These are phyloP conservation scores for Bombus cullumanus DNA, from an alignment of 1,140 invertebrate genomes.

Conservation along the genomic window DNA sequence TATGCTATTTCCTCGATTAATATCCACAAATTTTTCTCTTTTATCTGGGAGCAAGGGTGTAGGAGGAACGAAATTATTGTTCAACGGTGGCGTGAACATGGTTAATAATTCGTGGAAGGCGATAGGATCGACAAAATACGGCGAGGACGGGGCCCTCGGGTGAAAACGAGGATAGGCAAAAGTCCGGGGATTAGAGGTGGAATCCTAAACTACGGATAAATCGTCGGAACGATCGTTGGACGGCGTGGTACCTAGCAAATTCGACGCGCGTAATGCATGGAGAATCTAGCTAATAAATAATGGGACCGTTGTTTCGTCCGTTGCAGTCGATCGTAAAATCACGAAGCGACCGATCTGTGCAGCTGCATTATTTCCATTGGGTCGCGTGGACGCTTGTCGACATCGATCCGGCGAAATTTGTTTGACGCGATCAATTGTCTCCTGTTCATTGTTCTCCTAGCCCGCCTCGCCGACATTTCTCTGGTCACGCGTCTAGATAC, in stretches of 20 bases:
- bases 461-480: background rate
- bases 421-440: conserved; percentile 40
- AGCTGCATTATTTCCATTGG: conserved; percentile 68
- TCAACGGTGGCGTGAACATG: background rate
- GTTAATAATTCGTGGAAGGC: conserved; percentile 19
- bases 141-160: no score
- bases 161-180: conserved; percentile 24
- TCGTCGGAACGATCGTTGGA: conserved; percentile 14
- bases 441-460: background rate
- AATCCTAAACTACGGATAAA: conserved; percentile 45
- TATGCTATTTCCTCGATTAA: background rate
- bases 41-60: accelerated
- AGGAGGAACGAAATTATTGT: background rate
- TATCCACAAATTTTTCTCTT: background rate
- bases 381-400: conserved; percentile 22
- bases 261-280: conserved; percentile 67
- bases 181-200: conserved; percentile 30
- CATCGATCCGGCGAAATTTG: conserved; percentile 11
- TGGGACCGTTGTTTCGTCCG: conserved; percentile 70
- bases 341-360: conserved; percentile 53
- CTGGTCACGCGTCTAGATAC: background rate
- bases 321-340: conserved; percentile 68
- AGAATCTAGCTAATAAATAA: conserved; percentile 73
- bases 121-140: conserved; percentile 25
- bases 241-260: conserved; percentile 35